A percentile compares a stretch with the other conserved stretches of the same genome.
Conservation (phyloP, 1,140 invertebrate genomes). For the Drosophila hydei region DNA sequence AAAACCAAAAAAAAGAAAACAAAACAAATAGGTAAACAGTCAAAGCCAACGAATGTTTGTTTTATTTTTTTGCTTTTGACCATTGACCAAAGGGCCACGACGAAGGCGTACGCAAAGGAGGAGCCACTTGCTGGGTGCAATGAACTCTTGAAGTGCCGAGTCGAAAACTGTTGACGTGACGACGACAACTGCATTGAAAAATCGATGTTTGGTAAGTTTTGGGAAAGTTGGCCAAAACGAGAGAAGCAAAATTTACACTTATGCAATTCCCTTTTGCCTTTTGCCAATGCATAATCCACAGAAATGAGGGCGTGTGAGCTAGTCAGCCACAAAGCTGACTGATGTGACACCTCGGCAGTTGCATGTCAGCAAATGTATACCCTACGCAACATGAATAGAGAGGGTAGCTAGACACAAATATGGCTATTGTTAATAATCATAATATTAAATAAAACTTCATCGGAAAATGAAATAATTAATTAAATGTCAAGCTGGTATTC, state of each 20-base stretch:
- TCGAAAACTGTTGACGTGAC: slow-evolving; percentile 24
- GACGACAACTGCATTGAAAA: slow-evolving; percentile 49
- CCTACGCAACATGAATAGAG: neutral
- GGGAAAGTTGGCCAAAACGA: slow-evolving; percentile 20
- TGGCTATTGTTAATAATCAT: too few relatives aligned
- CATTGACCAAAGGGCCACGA: slow-evolving; percentile 25
- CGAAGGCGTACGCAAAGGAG: neutral
- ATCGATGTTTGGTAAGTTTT: slow-evolving; percentile 34
- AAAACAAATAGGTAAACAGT: slow-evolving; percentile 34
- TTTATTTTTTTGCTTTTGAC: slow-evolving; percentile 36
- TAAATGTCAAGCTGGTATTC: too few relatives aligned
- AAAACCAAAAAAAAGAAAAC: slow-evolving; percentile 39
- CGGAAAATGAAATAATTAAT: too few relatives aligned
- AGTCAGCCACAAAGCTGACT: slow-evolving; percentile 40
- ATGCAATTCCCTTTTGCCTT: slow-evolving; percentile 37
- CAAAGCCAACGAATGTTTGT: slow-evolving; percentile 18
- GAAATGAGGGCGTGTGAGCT: slow-evolving; percentile 45
- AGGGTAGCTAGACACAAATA: too few relatives aligned
- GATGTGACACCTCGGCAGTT: slow-evolving; percentile 23
- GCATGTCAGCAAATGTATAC: slow-evolving; percentile 9
- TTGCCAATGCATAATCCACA: slow-evolving; percentile 32
- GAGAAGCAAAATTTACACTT: slow-evolving; percentile 24
- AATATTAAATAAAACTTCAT: too few relatives aligned
- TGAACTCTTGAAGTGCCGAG: slow-evolving; percentile 35
- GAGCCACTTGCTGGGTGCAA: slow-evolving; percentile 13